A percentile compares a stretch with the other conserved stretches of the same genome.
phyloP scores from a whole-genome alignment of 2,797 vertebrate species.

The Sebastes variabilis region DNA sequence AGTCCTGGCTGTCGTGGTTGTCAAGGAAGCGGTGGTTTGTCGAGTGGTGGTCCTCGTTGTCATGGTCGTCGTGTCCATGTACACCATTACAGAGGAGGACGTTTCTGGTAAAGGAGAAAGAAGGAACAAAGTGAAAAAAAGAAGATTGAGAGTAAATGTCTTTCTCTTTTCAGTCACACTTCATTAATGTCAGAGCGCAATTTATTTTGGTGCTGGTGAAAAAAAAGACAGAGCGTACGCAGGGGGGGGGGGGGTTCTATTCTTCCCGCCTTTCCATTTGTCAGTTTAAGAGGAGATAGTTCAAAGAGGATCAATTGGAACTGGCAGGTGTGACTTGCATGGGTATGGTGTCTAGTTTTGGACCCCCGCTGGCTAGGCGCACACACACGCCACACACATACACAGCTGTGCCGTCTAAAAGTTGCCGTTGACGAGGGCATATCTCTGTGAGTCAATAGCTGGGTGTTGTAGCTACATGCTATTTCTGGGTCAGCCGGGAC shows the following conservation, averaged over 20 bases:
- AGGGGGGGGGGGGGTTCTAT: not conserved
- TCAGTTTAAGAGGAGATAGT: conserved; percentile 54
- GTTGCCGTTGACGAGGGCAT: conserved; percentile 29
- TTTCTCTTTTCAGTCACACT: conserved; percentile 25
- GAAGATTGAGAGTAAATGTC: not conserved
- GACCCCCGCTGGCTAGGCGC: conserved; percentile 42
- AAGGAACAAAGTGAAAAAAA: not conserved
- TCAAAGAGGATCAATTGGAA: conserved; percentile 60
- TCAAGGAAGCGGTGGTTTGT: conserved; percentile 49
- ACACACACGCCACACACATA: conserved; percentile 7
- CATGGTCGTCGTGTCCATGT: conserved; percentile 81
- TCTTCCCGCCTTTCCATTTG: conserved; percentile 28
- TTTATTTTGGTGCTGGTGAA: conserved; percentile 32
- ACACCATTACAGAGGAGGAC: conserved; percentile 86
- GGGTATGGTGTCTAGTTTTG: conserved; percentile 23
- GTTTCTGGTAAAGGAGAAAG: conserved; percentile 78
- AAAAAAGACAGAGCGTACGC: not conserved
- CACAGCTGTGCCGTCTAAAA: conserved; percentile 52
- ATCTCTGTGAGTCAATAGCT: conserved; percentile 38
- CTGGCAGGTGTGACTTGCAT: conserved; percentile 63
- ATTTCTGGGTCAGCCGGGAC: conserved; percentile 58
- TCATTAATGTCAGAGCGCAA: conserved; percentile 31
- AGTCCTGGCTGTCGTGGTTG: conserved; percentile 59
- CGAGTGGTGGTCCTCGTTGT: conserved; percentile 73
- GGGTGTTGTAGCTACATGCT: conserved; percentile 23